Evolutionary conservation across 2,888 invertebrate genomes (phyloP), one percentile per base, ranked within the genome.

Genomic region (Cacoxenus indagator): DNA sequence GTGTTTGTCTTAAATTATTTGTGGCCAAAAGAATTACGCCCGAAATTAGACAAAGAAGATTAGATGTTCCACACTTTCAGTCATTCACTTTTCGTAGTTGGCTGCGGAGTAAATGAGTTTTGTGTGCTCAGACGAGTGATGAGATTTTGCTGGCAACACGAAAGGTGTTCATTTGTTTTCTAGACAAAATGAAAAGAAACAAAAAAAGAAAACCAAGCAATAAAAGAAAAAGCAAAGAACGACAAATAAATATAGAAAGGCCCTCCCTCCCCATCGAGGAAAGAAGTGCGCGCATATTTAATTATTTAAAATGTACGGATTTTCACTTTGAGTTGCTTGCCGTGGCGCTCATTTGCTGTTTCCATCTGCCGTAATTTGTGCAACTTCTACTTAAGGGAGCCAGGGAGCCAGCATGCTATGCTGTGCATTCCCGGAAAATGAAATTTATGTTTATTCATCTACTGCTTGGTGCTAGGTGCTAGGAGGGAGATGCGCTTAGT

Each of bases 231-330:
- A 5, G 37, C 8, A 37, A 2, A 2, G 2, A 37, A 11, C 37
- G 37, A 11, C 8, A 6, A 31, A 31, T 9, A 31, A 31, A 4
- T 37, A 37, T 8, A 14, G 70, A 54, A 22, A 71, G 73, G 76
- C 75, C 75, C 70, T 78, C 14, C 14, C 24, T 19, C 24, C 6
- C 11, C 27, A 26, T 24, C 4, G n/a, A 17, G 29, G 6, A n/a
- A 29, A 31, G 14, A 6, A 43, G 22, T 3, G 9, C 5, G 8
- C 26, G 14, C 9, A 27, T 70, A 75, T 74, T 81, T 72, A 81
- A 78, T 78, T 81, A 78, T 81, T 78, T 81, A 81, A 73, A 74
- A 71, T 71, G 76, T 45, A 14, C 14, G 8, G 4, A 62, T 31
- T 37, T 43, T 5, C 37, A 22, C 43, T 61, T 61, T 43, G 22